Percentiles rank a stretch among this genome's conserved stretches.
Conservation (phyloP, 1,140 invertebrate genomes). For the Drosophila novamexicana region DNA sequence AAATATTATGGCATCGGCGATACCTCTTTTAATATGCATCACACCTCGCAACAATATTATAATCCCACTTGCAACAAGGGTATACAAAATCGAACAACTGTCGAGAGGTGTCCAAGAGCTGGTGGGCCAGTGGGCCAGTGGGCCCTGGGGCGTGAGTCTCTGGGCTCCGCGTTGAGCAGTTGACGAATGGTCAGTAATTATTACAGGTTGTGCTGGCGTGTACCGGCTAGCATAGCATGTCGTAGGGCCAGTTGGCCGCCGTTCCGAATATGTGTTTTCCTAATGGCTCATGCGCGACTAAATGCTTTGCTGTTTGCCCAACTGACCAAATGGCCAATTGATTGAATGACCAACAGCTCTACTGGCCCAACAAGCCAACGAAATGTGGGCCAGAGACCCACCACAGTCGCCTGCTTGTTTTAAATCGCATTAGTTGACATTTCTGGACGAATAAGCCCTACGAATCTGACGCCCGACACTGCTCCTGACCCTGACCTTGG, state of each 20-base stretch:
- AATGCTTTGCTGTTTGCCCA: conserved; percentile 49
- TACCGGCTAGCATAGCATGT: conserved; percentile 28
- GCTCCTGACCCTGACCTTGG: conserved; percentile 13
- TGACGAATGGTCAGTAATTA: conserved; percentile 42
- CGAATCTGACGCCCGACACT: not conserved
- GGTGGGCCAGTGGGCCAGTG: not conserved
- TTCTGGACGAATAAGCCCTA: not conserved
- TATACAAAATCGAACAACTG: conserved; percentile 41
- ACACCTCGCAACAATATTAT: not conserved
- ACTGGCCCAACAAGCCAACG: conserved; percentile 1
- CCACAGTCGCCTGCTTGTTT: not conserved
- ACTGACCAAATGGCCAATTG: conserved; percentile 4
- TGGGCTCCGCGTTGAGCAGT: not conserved
- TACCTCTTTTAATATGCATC: not conserved
- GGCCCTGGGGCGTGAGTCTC: not conserved
- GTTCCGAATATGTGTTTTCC: conserved; percentile 29
- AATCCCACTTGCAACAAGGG: not conserved
- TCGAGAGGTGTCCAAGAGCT: conserved; percentile 1
- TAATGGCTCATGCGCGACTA: conserved; percentile 45
- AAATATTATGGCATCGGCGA: too few species aligned
- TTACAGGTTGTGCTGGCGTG: conserved; percentile 33
- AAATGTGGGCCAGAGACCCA: not conserved
- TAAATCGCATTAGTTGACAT: conserved; percentile 9
- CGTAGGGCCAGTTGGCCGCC: not conserved
- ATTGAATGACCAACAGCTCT: not conserved